A percentile compares a stretch with the other conserved stretches of the same genome.
Evolutionary conservation across 2,888 invertebrate species (phyloP).

Genomic region (Mactromeris polynyma): DNA sequence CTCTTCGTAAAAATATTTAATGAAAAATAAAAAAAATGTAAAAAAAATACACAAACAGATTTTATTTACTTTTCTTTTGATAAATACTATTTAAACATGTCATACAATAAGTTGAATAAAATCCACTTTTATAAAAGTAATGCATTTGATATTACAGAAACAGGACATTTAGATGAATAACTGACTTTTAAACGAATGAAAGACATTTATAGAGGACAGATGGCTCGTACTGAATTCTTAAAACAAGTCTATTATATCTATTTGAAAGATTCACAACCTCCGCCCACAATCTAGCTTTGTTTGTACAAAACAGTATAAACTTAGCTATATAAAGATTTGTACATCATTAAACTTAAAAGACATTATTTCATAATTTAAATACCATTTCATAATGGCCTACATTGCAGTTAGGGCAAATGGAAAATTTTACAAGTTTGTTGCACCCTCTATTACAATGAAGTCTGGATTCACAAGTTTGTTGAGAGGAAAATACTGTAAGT

Average conservation of each 20-base stretch:
- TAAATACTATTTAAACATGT: not conserved
- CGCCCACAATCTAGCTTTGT: not conserved
- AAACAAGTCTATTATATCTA: not conserved
- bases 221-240: no score
- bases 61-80: not conserved
- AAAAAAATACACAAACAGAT: not conserved
- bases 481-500: no score
- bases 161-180: not conserved
- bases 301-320: not conserved
- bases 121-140: not conserved
- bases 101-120: not conserved
- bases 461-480: no score
- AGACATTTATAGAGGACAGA: not conserved
- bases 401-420: not conserved
- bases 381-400: not conserved
- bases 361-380: not conserved
- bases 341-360: not conserved
- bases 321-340: not conserved
- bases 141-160: not conserved
- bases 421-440: no score
- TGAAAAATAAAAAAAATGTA: not conserved
- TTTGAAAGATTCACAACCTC: not conserved
- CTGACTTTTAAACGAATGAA: not conserved
- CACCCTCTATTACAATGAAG: no score
- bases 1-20: not conserved